Evolutionary conservation across 2,888 invertebrate genomes (phyloP).

Genomic region (Villa cingulata): DNA sequence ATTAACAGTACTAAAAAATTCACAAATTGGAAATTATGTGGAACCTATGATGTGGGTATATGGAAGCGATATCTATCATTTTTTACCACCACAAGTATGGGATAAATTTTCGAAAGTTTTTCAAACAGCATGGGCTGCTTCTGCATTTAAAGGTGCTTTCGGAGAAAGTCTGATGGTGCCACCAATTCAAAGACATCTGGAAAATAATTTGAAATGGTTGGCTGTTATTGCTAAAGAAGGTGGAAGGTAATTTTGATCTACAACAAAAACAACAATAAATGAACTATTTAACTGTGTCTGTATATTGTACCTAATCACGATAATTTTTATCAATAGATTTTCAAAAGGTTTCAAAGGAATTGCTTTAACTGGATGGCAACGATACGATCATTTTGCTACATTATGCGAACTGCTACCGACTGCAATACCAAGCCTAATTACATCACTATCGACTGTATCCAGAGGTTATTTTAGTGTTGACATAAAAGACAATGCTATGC

Average conservation of each 20-base stretch:
- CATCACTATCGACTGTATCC: slow-evolving; percentile 43
- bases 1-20: slow-evolving; percentile 44
- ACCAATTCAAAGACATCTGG: slow-evolving; percentile 50
- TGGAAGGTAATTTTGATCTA: slow-evolving; percentile 34
- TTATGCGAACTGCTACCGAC: slow-evolving; percentile 54
- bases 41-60: slow-evolving; percentile 77
- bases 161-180: slow-evolving; percentile 56
- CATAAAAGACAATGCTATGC: slow-evolving; percentile 37
- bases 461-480: slow-evolving; percentile 46
- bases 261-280: too few species aligned
- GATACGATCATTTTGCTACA: slow-evolving; percentile 57
- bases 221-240: slow-evolving; percentile 49
- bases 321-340: slow-evolving; percentile 21
- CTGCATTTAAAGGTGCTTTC: slow-evolving; percentile 63
- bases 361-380: slow-evolving; percentile 34
- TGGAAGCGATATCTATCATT: slow-evolving; percentile 52
- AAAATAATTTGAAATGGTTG: slow-evolving; percentile 57
- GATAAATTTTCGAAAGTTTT: slow-evolving; percentile 54
- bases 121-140: slow-evolving; percentile 56
- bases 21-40: slow-evolving; percentile 49
- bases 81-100: slow-evolving; percentile 44
- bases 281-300: too few species aligned
- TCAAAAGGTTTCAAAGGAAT: slow-evolving; percentile 31
- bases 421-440: slow-evolving; percentile 49
- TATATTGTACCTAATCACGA: too few species aligned